A percentile compares a stretch with the other conserved stretches of the same genome.
Conservation (phyloP, 2,797 vertebrate genomes). For the Gymnothorax reevesii region DNA sequence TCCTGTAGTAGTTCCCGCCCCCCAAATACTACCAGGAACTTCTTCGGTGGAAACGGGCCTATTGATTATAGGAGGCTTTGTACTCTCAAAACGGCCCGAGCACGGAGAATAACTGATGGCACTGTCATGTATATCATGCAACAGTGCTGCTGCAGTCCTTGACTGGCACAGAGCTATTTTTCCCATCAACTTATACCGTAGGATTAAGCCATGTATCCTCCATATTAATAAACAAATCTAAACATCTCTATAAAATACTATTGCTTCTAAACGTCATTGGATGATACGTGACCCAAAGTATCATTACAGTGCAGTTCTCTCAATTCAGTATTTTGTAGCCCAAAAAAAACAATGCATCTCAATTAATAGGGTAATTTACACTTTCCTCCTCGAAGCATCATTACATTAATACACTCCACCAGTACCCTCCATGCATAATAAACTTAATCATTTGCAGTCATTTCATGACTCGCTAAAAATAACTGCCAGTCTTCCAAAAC, state of each 20-base stretch:
- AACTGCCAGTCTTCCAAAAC: neutral
- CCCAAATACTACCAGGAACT: too few relatives aligned
- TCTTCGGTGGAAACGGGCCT: too few relatives aligned
- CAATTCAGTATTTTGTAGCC: neutral
- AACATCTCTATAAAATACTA: neutral
- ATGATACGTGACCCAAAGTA: neutral
- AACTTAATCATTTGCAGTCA: neutral
- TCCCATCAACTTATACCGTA: neutral
- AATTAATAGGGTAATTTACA: neutral
- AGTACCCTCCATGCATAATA: neutral
- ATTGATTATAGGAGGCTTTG: neutral
- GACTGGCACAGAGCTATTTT: neutral
- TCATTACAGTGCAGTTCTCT: neutral
- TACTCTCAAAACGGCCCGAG: neutral
- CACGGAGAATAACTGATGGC: neutral
- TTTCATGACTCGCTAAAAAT: neutral
- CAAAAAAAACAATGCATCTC: neutral
- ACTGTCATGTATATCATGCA: neutral
- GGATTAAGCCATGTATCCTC: neutral
- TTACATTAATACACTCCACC: neutral
- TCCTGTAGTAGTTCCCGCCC: too few relatives aligned
- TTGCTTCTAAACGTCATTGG: neutral
- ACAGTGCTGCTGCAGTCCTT: neutral
- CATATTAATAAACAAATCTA: neutral
- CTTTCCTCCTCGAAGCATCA: neutral